phyloP scores from a whole-genome alignment of 2,888 invertebrate species.

The Hedya salicella region DNA sequence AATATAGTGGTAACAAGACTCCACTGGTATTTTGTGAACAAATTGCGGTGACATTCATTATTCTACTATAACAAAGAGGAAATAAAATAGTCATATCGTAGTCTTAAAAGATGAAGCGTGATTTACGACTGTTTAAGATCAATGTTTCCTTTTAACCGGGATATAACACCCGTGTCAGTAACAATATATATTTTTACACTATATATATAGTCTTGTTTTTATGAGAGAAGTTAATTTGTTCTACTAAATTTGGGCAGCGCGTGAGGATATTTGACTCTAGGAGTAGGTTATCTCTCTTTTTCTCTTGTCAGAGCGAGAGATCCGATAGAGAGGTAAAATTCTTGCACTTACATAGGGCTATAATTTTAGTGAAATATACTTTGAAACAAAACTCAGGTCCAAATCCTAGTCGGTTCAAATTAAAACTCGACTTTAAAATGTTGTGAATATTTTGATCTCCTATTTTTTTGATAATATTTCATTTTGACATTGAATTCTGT shows the following conservation, averaged over 20 bases:
- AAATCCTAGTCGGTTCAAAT: slow-evolving; percentile 3
- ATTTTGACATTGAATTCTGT: slow-evolving; percentile 7
- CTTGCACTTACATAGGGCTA: background rate
- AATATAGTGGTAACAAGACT: too few relatives aligned
- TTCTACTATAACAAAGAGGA: slow-evolving; percentile 13
- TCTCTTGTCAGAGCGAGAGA: background rate
- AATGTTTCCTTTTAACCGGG: slow-evolving; percentile 25
- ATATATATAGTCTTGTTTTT: slow-evolving; percentile 10
- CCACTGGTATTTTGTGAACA: too few relatives aligned
- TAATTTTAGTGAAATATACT: background rate
- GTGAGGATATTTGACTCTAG: background rate
- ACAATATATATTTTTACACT: slow-evolving; percentile 34
- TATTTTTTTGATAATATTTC: slow-evolving; percentile 21
- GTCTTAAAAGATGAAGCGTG: slow-evolving; percentile 18
- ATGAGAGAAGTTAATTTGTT: background rate
- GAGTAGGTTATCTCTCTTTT: slow-evolving; percentile 4
- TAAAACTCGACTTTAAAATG: slow-evolving; percentile 8
- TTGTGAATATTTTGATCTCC: slow-evolving; percentile 40
- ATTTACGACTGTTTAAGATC: slow-evolving; percentile 29
- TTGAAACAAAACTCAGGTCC: slow-evolving; percentile 9
- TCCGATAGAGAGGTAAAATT: background rate
- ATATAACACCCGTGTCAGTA: slow-evolving; percentile 5
- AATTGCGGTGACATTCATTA: slow-evolving; percentile 22
- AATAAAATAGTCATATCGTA: slow-evolving; percentile 40
- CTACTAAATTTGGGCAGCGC: background rate